Conservation (phyloP, 2,888 invertebrate species). For the Synergus japonicus region DNA sequence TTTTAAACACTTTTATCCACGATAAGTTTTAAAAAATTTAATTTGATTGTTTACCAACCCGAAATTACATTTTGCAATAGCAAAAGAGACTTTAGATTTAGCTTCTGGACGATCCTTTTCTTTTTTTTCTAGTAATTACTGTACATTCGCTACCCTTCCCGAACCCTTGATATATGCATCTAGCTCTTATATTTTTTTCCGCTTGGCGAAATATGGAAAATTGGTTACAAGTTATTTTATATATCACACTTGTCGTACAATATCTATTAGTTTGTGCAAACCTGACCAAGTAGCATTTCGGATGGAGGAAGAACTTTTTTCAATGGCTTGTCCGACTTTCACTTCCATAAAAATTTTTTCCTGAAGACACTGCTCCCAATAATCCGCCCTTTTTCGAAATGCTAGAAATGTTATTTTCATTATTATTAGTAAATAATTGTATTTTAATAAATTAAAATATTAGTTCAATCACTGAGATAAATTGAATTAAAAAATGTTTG, state of each 20-base stretch:
- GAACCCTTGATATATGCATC: slow-evolving; percentile 30
- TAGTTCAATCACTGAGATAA: too few species aligned
- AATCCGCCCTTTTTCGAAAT: too few species aligned
- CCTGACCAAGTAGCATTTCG: slow-evolving; percentile 36
- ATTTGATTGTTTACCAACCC: neutral
- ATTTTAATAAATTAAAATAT: too few species aligned
- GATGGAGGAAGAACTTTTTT: slow-evolving; percentile 39
- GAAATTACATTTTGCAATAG: slow-evolving; percentile 36
- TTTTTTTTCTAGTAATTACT: slow-evolving; percentile 20
- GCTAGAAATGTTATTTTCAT: too few species aligned
- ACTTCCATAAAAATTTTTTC: neutral
- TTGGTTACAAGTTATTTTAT: slow-evolving; percentile 40
- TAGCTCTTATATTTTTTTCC: slow-evolving; percentile 37
- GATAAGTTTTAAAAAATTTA: too few species aligned
- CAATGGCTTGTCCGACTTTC: slow-evolving; percentile 13
- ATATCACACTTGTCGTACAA: slow-evolving; percentile 38
- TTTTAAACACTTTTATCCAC: too few species aligned
- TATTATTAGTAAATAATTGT: too few species aligned
- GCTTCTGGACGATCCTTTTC: slow-evolving; percentile 12
- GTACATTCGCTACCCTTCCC: slow-evolving; percentile 39
- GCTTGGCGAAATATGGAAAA: slow-evolving; percentile 41
- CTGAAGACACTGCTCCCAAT: too few species aligned
- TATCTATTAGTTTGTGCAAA: slow-evolving; percentile 39
- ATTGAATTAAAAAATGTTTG: neutral
- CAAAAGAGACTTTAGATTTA: slow-evolving; percentile 28